Conservation (phyloP, 2,113 vertebrate genomes). For the Podarcis cretensis region DNA sequence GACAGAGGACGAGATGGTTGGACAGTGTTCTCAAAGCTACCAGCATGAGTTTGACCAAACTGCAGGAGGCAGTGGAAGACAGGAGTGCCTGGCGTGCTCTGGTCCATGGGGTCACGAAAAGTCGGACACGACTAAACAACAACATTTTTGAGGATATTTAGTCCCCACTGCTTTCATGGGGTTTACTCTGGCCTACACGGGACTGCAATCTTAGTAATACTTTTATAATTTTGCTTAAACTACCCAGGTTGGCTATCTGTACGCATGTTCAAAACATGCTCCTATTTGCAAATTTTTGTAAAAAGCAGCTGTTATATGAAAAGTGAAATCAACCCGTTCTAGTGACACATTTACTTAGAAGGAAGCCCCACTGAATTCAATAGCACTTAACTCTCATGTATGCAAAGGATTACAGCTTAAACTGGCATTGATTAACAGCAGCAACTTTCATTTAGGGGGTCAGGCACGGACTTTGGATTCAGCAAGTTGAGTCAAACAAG, state of each 20-base stretch:
- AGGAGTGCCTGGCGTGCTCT: too few species aligned
- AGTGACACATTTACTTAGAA: neutral
- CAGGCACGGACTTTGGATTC: neutral
- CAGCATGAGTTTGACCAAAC: too few species aligned
- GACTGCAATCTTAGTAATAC: neutral
- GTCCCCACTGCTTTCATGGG: neutral
- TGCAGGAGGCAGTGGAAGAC: too few species aligned
- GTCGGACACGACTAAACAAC: too few species aligned
- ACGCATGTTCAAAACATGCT: too few species aligned
- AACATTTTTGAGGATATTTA: too few species aligned
- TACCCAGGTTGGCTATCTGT: too few species aligned
- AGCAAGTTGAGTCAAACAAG: neutral
- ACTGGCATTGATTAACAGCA: neutral
- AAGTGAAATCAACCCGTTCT: neutral
- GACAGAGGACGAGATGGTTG: too few species aligned
- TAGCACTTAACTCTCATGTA: neutral
- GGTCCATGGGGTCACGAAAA: too few species aligned
- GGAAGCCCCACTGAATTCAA: neutral
- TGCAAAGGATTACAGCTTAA: neutral
- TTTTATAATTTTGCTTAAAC: too few species aligned
- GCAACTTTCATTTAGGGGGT: neutral
- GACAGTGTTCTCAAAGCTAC: too few species aligned
- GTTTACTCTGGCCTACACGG: neutral
- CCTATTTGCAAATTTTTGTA: neutral
- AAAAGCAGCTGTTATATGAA: slow-evolving; percentile 37